Conservation (phyloP, 2,113 vertebrate species). For the Coptodon bakossiorum region DNA sequence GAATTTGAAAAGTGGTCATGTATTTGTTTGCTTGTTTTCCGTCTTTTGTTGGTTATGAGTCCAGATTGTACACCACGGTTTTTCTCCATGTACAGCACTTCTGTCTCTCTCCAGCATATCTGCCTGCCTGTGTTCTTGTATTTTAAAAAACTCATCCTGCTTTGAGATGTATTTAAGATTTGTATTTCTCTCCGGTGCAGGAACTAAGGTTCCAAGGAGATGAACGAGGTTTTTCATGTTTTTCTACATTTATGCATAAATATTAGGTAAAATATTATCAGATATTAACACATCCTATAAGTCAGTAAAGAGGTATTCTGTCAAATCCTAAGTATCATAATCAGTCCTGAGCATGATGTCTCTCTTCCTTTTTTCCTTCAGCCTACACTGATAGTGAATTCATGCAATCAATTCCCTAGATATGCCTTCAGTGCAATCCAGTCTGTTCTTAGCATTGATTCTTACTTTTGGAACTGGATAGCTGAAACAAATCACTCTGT, state of each 20-base stretch:
- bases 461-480: conserved; percentile 18
- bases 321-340: background rate
- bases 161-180: background rate
- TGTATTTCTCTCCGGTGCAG: background rate
- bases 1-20: background rate
- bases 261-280: background rate
- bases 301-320: background rate
- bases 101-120: background rate
- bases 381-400: background rate
- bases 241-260: background rate
- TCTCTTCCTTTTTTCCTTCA: background rate
- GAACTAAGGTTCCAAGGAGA: background rate
- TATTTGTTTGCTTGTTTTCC: background rate
- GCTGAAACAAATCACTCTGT: conserved; percentile 2
- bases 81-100: background rate
- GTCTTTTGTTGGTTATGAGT: background rate
- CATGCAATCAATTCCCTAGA: background rate
- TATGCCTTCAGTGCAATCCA: background rate
- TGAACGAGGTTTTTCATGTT: background rate
- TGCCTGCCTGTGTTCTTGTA: background rate
- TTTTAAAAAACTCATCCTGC: background rate
- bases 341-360: background rate
- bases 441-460: background rate
- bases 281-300: background rate
- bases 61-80: background rate